Evolutionary conservation across 2,113 vertebrate species (phyloP).

Genomic region (Campylomormyrus numenius): DNA sequence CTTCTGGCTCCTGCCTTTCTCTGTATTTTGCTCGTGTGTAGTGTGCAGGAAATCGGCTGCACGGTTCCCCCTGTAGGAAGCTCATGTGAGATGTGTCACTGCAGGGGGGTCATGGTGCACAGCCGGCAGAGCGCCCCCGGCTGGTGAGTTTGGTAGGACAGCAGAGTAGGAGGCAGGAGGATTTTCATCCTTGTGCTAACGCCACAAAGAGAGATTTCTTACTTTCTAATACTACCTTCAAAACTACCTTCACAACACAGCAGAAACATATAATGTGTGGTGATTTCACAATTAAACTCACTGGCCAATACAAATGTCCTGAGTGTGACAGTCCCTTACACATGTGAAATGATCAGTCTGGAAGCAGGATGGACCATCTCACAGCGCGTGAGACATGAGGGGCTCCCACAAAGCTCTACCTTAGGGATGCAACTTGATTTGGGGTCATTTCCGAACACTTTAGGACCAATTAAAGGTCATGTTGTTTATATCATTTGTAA

Average conservation of each 20-base stretch:
- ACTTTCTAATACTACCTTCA: not conserved
- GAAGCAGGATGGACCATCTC: not conserved
- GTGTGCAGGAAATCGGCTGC: conserved; percentile 11
- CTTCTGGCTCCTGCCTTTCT: not conserved
- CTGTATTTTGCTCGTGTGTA: not conserved
- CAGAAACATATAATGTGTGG: conserved; percentile 12
- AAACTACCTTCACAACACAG: not conserved
- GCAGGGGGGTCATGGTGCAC: not conserved
- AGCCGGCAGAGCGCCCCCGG: not conserved
- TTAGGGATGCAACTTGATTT: not conserved
- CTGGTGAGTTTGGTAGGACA: not conserved
- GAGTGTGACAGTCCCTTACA: not conserved
- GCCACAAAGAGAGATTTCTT: not conserved
- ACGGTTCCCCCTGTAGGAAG: conserved; percentile 20
- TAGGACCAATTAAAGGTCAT: not conserved
- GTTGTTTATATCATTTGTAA: not conserved
- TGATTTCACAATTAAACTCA: not conserved
- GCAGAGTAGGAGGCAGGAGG: not conserved
- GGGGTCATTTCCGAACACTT: not conserved
- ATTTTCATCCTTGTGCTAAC: not conserved
- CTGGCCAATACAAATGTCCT: not conserved
- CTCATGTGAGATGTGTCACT: not conserved
- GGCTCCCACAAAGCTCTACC: not conserved
- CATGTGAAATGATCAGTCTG: not conserved
- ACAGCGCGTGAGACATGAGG: not conserved